Percentiles rank a stretch among this genome's conserved stretches.
Conservation (phyloP, 2,113 vertebrate species). For the Pteropus alecto region DNA sequence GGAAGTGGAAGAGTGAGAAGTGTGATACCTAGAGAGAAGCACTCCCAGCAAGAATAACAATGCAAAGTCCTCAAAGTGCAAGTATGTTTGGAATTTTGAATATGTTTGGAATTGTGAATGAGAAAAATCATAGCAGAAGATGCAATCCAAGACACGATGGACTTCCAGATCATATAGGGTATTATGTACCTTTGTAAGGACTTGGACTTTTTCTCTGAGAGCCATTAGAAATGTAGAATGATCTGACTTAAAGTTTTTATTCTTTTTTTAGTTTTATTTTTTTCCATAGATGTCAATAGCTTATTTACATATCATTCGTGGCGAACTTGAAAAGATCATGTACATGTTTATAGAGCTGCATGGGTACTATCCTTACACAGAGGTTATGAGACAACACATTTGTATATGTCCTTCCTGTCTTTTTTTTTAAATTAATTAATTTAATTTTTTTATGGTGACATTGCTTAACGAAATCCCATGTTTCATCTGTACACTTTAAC, state of each 20-base stretch:
- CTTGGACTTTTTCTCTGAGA: neutral
- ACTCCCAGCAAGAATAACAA: neutral
- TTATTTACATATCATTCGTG: too few species aligned
- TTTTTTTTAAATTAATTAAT: too few species aligned
- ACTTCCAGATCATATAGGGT: neutral
- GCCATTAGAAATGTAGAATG: neutral
- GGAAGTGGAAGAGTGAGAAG: neutral
- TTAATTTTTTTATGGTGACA: too few species aligned
- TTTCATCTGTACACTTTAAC: too few species aligned
- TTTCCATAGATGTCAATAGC: too few species aligned
- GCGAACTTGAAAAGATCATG: too few species aligned
- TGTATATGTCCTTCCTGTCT: too few species aligned
- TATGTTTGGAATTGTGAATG: neutral
- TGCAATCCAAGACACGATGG: neutral
- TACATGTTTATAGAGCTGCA: too few species aligned
- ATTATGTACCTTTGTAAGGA: neutral
- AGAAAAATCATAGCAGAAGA: neutral
- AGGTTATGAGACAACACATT: too few species aligned
- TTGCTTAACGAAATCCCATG: too few species aligned
- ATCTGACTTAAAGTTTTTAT: neutral
- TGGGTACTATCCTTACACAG: too few species aligned
- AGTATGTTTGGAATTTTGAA: neutral
- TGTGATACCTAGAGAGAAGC: neutral
- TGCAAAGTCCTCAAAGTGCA: neutral
- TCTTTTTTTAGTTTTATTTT: too few species aligned